Evolutionary conservation across 2,797 vertebrate species (phyloP).

Genomic region (Delichon dasypus): DNA sequence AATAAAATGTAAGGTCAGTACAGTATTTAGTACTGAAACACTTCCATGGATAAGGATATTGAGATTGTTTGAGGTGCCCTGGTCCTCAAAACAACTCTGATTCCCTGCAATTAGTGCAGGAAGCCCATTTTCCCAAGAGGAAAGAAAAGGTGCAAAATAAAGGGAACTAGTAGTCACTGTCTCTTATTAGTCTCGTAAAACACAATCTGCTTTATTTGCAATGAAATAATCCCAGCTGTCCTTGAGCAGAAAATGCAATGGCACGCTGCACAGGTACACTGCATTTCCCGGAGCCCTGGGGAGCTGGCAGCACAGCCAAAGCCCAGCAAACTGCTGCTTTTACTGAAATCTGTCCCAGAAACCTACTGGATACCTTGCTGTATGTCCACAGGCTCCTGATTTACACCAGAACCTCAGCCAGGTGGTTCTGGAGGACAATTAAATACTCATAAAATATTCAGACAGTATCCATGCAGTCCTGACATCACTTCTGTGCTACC

Average conservation of each 20-base stretch:
- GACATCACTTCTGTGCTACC: too few species aligned
- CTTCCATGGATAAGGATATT: background rate
- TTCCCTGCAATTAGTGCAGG: background rate
- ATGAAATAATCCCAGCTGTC: background rate
- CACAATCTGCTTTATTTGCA: background rate
- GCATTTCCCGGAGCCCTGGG: background rate
- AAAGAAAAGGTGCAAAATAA: background rate
- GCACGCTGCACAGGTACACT: rapidly evolving
- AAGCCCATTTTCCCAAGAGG: background rate
- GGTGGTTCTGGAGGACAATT: background rate
- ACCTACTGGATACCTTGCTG: background rate
- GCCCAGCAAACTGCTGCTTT: too few species aligned
- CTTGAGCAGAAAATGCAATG: rapidly evolving
- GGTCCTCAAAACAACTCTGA: background rate
- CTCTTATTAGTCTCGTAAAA: rapidly evolving
- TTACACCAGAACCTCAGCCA: too few species aligned
- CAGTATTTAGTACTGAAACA: background rate
- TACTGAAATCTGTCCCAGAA: rapidly evolving
- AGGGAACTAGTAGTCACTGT: background rate
- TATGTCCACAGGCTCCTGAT: rapidly evolving
- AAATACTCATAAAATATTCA: background rate
- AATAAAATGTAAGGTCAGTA: background rate
- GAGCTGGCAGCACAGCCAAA: background rate
- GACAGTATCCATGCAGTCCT: rapidly evolving
- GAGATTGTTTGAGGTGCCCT: background rate